Evolutionary conservation across 2,888 invertebrate genomes (phyloP).

Genomic region (Aspidiotus destructor): DNA sequence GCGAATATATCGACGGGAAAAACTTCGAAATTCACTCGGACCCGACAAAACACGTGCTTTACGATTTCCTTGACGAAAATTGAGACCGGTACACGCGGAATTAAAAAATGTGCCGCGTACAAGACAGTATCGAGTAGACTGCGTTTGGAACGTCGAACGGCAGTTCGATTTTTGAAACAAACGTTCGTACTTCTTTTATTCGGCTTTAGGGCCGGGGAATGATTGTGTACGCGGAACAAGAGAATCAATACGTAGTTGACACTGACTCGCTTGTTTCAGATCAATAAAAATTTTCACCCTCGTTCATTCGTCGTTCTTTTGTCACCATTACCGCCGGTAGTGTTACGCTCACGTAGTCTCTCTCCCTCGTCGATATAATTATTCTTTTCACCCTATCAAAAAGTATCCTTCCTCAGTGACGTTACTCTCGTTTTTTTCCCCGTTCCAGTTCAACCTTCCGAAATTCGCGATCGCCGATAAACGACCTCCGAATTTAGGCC

Average conservation of each 20-base stretch:
- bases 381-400: background rate
- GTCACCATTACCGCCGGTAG: constrained; percentile 26
- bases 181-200: constrained; percentile 30
- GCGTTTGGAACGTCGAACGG: background rate
- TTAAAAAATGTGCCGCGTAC: too few species aligned
- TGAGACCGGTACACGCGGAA: too few species aligned
- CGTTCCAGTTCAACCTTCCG: background rate
- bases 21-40: too few species aligned
- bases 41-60: too few species aligned
- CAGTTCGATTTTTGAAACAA: constrained; percentile 24
- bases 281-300: constrained; percentile 33
- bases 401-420: background rate
- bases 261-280: constrained; percentile 31
- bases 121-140: too few species aligned
- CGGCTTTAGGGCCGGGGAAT: constrained; percentile 22
- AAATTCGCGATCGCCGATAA: too few species aligned
- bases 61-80: too few species aligned
- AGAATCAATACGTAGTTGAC: constrained; percentile 31
- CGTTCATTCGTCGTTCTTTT: constrained; percentile 30
- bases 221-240: constrained; percentile 25
- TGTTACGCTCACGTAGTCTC: constrained; percentile 9
- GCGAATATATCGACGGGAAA: too few species aligned
- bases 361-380: constrained; percentile 9
- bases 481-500: too few species aligned
- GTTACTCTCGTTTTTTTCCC: constrained; percentile 5